A percentile compares a stretch with the other conserved stretches of the same genome.
phyloP scores from a whole-genome alignment of 2,888 invertebrate genomes.

The Pseudanteris insignis region DNA sequence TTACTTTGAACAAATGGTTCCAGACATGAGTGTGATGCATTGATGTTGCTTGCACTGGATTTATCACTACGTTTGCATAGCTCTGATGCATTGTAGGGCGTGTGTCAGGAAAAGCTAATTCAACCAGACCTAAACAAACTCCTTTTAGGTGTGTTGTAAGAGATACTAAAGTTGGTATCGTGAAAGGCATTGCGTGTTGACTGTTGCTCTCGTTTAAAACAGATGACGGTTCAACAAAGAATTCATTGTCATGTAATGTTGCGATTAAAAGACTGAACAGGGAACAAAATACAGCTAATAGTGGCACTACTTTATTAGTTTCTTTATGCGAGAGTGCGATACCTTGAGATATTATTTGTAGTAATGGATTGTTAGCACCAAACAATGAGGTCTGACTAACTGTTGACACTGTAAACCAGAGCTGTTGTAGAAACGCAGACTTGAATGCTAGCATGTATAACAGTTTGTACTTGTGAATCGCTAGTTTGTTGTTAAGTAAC shows the following conservation, averaged over 20 bases:
- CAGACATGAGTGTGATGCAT: slow-evolving; percentile 73
- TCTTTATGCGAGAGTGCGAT: slow-evolving; percentile 71
- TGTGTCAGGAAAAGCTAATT: slow-evolving; percentile 85
- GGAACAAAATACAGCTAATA: slow-evolving; percentile 85
- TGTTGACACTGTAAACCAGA: slow-evolving; percentile 73
- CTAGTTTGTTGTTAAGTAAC: slow-evolving; percentile 81
- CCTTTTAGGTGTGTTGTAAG: slow-evolving; percentile 80
- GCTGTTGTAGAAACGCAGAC: slow-evolving; percentile 77
- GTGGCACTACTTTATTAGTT: slow-evolving; percentile 77
- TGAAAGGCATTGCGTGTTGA: slow-evolving; percentile 73
- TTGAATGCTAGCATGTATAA: slow-evolving; percentile 84
- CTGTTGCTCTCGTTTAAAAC: slow-evolving; percentile 41
- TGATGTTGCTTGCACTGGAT: slow-evolving; percentile 41
- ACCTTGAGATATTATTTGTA: slow-evolving; percentile 76
- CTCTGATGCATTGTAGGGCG: slow-evolving; percentile 73
- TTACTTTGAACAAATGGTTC: slow-evolving; percentile 83
- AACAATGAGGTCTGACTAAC: slow-evolving; percentile 67
- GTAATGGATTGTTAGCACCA: slow-evolving; percentile 70
- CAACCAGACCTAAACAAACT: slow-evolving; percentile 84
- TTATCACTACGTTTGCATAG: slow-evolving; percentile 69
- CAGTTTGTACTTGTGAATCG: slow-evolving; percentile 84
- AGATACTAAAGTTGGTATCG: slow-evolving; percentile 76
- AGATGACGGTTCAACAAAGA: slow-evolving; percentile 70
- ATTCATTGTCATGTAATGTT: slow-evolving; percentile 87
- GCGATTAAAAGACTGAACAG: slow-evolving; percentile 82